Evolutionary conservation across 2,888 invertebrate species (phyloP).

Genomic region (Liodrosophila aerea): DNA sequence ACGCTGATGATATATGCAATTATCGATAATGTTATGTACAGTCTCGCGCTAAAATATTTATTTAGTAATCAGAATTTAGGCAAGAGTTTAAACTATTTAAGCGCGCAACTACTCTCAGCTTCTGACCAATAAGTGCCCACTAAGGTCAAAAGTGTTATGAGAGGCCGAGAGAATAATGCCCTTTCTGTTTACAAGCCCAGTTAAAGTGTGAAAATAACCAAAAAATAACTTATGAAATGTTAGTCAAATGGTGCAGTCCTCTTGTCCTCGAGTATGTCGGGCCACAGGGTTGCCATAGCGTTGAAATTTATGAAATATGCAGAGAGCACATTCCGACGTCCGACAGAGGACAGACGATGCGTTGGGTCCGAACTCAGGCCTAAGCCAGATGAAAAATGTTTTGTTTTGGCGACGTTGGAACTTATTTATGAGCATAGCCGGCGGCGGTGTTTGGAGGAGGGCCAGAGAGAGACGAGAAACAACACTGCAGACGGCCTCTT

Average conservation of each 20-base stretch:
- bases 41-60: too few species aligned
- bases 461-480: background rate
- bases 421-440: conserved; percentile 61
- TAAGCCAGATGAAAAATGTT: conserved; percentile 61
- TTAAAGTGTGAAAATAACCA: conserved; percentile 60
- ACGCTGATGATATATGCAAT: background rate
- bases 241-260: conserved; percentile 14
- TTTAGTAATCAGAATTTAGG: too few species aligned
- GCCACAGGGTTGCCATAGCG: conserved; percentile 38
- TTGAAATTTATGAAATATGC: conserved; percentile 67
- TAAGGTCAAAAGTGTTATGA: conserved; percentile 54
- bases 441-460: conserved; percentile 21
- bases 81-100: too few species aligned
- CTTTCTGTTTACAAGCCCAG: conserved; percentile 2
- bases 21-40: background rate
- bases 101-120: too few species aligned
- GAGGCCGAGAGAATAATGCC: conserved; percentile 3
- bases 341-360: conserved; percentile 3
- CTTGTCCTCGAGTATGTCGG: conserved; percentile 24
- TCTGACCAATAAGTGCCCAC: conserved; percentile 67
- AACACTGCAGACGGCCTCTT: background rate
- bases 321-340: conserved; percentile 45
- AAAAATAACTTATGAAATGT: conserved; percentile 47
- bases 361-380: conserved; percentile 23
- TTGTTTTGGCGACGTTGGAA: conserved; percentile 61